Evolutionary conservation across 1,140 invertebrate genomes (phyloP).

Genomic region (Plodia interpunctella): DNA sequence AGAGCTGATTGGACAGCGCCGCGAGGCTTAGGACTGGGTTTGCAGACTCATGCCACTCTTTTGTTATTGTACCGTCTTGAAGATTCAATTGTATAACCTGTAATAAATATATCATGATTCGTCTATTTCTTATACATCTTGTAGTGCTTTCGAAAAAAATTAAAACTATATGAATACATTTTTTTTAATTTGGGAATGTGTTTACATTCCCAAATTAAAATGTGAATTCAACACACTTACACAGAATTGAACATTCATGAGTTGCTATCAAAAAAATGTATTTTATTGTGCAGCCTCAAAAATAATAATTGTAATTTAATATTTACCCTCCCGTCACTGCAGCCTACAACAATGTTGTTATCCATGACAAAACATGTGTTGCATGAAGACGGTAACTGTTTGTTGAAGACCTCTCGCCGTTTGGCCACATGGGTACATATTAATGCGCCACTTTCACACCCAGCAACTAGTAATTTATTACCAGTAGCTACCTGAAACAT

Average conservation of each 20-base stretch:
- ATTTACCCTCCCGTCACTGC: conserved; percentile 76
- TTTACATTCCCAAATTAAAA: no score
- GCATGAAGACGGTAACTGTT: conserved; percentile 70
- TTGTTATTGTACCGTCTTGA: conserved; percentile 43
- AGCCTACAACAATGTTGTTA: conserved; percentile 67
- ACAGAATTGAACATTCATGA: no score
- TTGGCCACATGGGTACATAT: conserved; percentile 78
- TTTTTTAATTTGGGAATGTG: no score
- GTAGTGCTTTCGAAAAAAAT: no score
- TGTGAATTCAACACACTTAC: no score
- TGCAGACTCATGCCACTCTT: conserved; percentile 70
- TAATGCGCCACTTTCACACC: conserved; percentile 81
- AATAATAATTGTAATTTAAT: conserved; percentile 5
- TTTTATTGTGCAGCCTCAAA: no score
- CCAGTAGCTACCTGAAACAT: conserved; percentile 80
- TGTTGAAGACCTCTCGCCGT: conserved; percentile 68
- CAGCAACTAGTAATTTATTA: conserved; percentile 81
- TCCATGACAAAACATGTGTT: conserved; percentile 71
- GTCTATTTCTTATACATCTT: neutral
- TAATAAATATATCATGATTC: conserved; percentile 21
- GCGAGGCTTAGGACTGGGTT: conserved; percentile 67
- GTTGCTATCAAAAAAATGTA: no score
- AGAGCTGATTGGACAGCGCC: conserved; percentile 54
- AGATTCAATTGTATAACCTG: conserved; percentile 54
- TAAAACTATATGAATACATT: no score